phyloP scores from a whole-genome alignment of 2,797 vertebrate species.

The Triplophysa bombifrons region DNA sequence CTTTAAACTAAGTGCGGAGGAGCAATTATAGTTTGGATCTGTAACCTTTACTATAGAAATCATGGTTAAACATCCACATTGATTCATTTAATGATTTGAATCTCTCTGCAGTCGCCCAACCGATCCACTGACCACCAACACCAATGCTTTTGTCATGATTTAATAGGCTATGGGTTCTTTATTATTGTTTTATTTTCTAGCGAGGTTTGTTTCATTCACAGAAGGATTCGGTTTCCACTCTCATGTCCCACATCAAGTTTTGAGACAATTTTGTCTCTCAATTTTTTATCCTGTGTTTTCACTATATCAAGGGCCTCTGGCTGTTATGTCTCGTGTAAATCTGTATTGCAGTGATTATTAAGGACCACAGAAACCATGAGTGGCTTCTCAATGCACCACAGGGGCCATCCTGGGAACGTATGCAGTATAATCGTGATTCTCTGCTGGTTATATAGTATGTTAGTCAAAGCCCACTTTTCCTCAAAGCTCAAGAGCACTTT shows the following conservation, averaged over 20 bases:
- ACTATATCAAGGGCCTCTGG: neutral
- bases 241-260: no score
- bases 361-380: neutral
- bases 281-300: slow-evolving; percentile 9
- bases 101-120: no score
- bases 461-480: slow-evolving; percentile 9
- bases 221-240: neutral
- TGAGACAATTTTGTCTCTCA: no score
- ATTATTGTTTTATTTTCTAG: neutral
- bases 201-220: slow-evolving; percentile 10
- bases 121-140: no score
- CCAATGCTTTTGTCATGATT: neutral
- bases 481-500: slow-evolving; percentile 9
- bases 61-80: no score
- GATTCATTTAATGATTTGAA: no score
- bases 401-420: neutral
- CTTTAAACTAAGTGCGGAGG: no score
- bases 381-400: neutral
- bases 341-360: slow-evolving; percentile 14
- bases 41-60: no score
- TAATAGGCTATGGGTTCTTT: slow-evolving; percentile 3
- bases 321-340: slow-evolving; percentile 17
- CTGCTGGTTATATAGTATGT: neutral
- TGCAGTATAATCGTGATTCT: neutral
- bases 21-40: no score